Conservation (phyloP, 2,113 vertebrate genomes). For the Aphyosemion australe region DNA sequence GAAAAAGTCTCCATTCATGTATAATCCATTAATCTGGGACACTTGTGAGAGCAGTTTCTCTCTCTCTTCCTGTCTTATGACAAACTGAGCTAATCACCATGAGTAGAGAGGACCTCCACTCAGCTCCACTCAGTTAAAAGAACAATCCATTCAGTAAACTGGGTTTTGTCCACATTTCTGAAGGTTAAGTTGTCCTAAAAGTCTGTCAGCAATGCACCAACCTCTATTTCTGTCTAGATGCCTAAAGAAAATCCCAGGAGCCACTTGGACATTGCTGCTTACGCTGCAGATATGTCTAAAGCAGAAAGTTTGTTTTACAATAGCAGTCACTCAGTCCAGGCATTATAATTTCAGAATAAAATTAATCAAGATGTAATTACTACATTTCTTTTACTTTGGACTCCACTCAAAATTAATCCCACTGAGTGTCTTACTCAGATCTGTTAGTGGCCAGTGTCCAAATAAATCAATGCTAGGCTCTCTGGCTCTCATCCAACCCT, state of each 20-base stretch:
- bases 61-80: slow-evolving; percentile 49
- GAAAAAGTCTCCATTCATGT: slow-evolving; percentile 49
- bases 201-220: background rate
- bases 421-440: background rate
- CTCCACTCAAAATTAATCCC: no score
- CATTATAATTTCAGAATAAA: background rate
- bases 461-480: background rate
- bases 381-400: no score
- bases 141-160: slow-evolving; percentile 2
- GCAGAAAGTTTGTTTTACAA: background rate
- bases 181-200: background rate
- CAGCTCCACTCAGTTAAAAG: slow-evolving; percentile 33
- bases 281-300: background rate
- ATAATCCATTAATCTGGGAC: slow-evolving; percentile 70
- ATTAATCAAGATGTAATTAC: no score
- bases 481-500: background rate
- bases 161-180: background rate
- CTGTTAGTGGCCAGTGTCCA: background rate
- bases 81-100: slow-evolving; percentile 66
- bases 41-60: slow-evolving; percentile 48
- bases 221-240: background rate
- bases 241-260: no score
- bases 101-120: slow-evolving; percentile 24
- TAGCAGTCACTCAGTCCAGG: background rate
- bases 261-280: background rate